Evolutionary conservation across 2,888 invertebrate species (phyloP).

Genomic region (Pogonocherus hispidulus): DNA sequence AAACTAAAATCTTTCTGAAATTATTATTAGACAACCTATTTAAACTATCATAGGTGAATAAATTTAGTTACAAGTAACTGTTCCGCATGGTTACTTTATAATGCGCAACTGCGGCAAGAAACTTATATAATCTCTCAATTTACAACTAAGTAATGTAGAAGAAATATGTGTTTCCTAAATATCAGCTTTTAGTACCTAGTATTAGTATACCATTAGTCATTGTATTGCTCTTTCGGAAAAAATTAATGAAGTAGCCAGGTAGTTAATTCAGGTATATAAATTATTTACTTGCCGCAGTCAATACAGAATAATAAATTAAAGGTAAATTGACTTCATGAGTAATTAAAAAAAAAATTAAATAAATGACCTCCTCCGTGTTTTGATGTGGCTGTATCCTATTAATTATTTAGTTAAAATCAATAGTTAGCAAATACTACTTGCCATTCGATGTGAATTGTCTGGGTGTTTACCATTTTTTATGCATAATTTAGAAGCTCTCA

Average conservation of each 20-base stretch:
- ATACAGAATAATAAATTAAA: conserved; percentile 8
- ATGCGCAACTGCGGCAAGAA: no score
- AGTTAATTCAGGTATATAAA: neutral
- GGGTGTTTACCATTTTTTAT: neutral
- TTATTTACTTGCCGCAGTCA: conserved; percentile 3
- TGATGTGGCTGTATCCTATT: conserved; percentile 9
- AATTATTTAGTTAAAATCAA: conserved; percentile 23
- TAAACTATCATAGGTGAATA: no score
- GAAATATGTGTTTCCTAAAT: no score
- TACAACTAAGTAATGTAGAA: no score
- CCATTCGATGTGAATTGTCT: conserved; percentile 3
- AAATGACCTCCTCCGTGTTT: conserved; percentile 21
- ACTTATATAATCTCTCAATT: no score
- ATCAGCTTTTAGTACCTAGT: no score
- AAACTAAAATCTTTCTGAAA: no score
- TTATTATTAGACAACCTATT: no score
- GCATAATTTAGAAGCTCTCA: neutral
- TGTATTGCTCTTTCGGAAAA: neutral
- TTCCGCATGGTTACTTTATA: no score
- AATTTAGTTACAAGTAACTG: no score
- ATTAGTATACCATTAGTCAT: neutral
- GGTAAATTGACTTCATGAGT: conserved; percentile 2
- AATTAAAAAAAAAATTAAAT: conserved; percentile 27
- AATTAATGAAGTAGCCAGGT: neutral
- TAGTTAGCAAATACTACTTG: conserved; percentile 10